A percentile compares a stretch with the other conserved stretches of the same genome.
These are phyloP conservation scores for Amiota minor DNA, from an alignment of 2,888 invertebrate species.

Conservation along the genomic window DNA sequence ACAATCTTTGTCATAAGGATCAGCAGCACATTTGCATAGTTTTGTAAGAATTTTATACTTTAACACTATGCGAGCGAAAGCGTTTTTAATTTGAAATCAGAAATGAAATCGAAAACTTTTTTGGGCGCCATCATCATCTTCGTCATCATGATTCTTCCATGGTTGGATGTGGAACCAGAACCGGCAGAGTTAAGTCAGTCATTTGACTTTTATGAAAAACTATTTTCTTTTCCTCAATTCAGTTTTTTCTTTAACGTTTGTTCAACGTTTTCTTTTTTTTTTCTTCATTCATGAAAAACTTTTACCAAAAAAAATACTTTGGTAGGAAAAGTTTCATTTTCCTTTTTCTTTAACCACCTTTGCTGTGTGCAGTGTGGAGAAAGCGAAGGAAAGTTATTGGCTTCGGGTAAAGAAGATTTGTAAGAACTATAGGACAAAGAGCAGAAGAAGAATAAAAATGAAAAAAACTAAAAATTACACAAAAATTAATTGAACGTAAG, in stretches of 20 bases:
- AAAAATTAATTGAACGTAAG: constrained; percentile 68
- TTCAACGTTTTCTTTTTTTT: background rate
- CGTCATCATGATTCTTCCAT: background rate
- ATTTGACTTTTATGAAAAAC: constrained; percentile 1
- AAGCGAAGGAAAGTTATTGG: background rate
- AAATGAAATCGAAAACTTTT: constrained; percentile 30
- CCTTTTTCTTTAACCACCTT: background rate
- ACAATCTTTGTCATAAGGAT: no score
- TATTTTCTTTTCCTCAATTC: background rate
- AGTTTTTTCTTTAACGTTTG: background rate
- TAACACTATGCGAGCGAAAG: background rate
- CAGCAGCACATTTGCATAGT: constrained; percentile 6
- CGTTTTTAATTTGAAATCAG: constrained; percentile 17
- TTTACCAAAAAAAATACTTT: background rate
- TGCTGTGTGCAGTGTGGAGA: background rate
- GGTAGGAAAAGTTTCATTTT: background rate
- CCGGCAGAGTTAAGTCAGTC: background rate
- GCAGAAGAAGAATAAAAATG: background rate
- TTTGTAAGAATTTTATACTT: background rate
- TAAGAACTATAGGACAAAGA: background rate
- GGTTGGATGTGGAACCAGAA: background rate
- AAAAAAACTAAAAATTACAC: constrained; percentile 55
- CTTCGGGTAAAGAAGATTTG: background rate
- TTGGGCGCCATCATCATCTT: background rate
- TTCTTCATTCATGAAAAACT: background rate